Conservation (phyloP, 2,113 vertebrate species). For the Butastur rufipennis region DNA sequence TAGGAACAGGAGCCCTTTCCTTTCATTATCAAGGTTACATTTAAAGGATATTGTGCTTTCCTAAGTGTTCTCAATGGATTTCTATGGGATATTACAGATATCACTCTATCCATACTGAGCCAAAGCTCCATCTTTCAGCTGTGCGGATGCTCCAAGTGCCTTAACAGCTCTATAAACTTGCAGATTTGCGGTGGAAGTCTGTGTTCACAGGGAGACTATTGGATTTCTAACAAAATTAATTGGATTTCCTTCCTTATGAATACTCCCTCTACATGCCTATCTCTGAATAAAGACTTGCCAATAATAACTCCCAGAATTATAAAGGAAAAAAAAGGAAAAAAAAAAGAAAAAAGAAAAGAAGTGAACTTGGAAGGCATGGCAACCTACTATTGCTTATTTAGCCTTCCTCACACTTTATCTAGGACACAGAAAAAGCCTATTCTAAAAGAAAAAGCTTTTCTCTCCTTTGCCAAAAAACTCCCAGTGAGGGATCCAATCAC, state of each 20-base stretch:
- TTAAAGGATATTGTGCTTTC: constrained; percentile 51
- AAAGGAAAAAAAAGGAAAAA: not conserved
- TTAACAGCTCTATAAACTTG: constrained; percentile 36
- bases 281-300: constrained; percentile 34
- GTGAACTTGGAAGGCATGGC: constrained; percentile 2
- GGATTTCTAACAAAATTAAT: constrained; percentile 49
- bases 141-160: not conserved
- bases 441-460: constrained; percentile 48
- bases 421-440: constrained; percentile 41
- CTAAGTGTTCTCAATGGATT: constrained; percentile 49
- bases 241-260: constrained; percentile 48
- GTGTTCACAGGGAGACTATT: constrained; percentile 15
- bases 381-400: constrained; percentile 29
- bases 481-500: not conserved
- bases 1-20: constrained; percentile 35
- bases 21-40: constrained; percentile 57
- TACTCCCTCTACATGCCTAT: not conserved
- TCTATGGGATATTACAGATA: constrained; percentile 30
- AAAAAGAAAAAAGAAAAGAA: not conserved
- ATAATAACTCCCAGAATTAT: constrained; percentile 42
- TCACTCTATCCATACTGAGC: not conserved
- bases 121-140: not conserved
- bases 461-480: constrained; percentile 27
- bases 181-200: constrained; percentile 18
- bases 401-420: constrained; percentile 39